Conservation (phyloP, 2,888 invertebrate species). For the Clanis bilineata region DNA sequence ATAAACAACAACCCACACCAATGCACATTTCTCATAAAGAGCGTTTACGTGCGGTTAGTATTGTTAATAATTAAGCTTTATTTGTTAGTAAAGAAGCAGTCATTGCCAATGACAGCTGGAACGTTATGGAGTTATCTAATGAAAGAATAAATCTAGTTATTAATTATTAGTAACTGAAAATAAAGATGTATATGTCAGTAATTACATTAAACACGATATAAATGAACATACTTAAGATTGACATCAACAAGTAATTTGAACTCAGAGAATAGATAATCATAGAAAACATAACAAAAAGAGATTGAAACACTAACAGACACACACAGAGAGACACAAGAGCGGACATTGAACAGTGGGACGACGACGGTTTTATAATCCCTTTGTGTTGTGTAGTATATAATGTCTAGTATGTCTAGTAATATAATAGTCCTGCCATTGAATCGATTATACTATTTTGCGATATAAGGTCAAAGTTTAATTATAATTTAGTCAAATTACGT, state of each 20-base stretch:
- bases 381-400: constrained; percentile 13
- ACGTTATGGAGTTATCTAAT: not conserved
- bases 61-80: not conserved
- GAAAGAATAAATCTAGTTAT: not conserved
- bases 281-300: constrained; percentile 29
- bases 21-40: not conserved
- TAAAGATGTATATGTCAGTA: constrained; percentile 12
- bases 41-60: not conserved
- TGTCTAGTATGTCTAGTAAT: not conserved
- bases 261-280: constrained; percentile 27
- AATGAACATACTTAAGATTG: not conserved
- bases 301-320: constrained; percentile 40
- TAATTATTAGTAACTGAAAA: not conserved
- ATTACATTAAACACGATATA: constrained; percentile 4
- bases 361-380: constrained; percentile 44
- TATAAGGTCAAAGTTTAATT: too few relatives aligned
- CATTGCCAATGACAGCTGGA: not conserved
- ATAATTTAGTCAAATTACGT: too few relatives aligned
- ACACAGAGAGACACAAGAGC: constrained; percentile 43
- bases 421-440: not conserved
- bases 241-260: not conserved
- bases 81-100: not conserved
- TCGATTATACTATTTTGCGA: too few relatives aligned
- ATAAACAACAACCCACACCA: constrained; percentile 37
- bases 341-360: constrained; percentile 49